phyloP scores from a whole-genome alignment of 2,888 invertebrate species.

The Anthrax anthrax region DNA sequence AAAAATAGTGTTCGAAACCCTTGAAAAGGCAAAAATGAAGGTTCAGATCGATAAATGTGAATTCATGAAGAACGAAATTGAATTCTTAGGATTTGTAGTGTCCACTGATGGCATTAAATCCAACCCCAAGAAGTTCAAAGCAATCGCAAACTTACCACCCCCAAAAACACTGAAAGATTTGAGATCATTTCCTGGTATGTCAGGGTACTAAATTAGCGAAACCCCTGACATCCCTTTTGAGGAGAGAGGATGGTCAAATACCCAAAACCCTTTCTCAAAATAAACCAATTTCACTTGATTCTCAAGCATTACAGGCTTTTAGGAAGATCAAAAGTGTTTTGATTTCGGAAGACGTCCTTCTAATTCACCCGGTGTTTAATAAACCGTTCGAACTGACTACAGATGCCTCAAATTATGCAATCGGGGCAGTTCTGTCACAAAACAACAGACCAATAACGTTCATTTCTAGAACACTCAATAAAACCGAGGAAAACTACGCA shows the following conservation, averaged over 20 bases:
- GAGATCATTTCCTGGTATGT: slow-evolving; percentile 11
- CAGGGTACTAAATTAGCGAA: slow-evolving; percentile 13
- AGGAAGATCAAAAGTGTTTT: slow-evolving; percentile 2
- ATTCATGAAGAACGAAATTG: slow-evolving; percentile 18
- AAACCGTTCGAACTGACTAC: slow-evolving; percentile 3
- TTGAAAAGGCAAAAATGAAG: slow-evolving; percentile 8
- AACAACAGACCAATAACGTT: slow-evolving; percentile 1
- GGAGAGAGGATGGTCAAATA: slow-evolving; percentile 10
- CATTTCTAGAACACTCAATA: slow-evolving; percentile 1
- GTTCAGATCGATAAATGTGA: slow-evolving; percentile 16
- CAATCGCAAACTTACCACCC: slow-evolving; percentile 12
- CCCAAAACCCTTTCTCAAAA: slow-evolving; percentile 4
- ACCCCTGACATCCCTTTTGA: slow-evolving; percentile 14
- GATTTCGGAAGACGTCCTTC: slow-evolving; percentile 2
- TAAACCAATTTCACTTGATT: neutral
- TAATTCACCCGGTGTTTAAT: slow-evolving; percentile 2
- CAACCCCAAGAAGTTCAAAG: slow-evolving; percentile 15
- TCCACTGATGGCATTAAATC: slow-evolving; percentile 17
- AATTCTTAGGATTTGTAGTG: slow-evolving; percentile 21
- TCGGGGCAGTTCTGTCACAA: slow-evolving; percentile 3
- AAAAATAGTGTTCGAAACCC: slow-evolving; percentile 2
- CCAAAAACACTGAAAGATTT: slow-evolving; percentile 12
- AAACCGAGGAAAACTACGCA: slow-evolving; percentile 2
- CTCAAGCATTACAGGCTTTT: slow-evolving; percentile 1
- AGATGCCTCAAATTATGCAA: slow-evolving; percentile 2